Conservation (phyloP, 2,888 invertebrate genomes). For the Sinohyriopsis cumingii region DNA sequence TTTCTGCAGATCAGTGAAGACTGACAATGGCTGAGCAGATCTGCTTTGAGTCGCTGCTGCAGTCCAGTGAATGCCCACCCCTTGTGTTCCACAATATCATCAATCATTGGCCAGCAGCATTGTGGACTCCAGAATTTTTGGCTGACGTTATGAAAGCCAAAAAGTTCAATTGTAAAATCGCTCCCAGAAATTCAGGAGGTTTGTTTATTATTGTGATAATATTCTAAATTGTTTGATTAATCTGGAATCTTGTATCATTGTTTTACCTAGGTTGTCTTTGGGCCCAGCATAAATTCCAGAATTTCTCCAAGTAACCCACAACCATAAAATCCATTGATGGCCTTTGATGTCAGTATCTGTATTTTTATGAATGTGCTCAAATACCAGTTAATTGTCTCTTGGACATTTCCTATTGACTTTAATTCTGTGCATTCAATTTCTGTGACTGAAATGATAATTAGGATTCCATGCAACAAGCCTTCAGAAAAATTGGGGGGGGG, state of each 20-base stretch:
- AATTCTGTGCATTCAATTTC: background rate
- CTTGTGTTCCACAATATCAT: constrained; percentile 36
- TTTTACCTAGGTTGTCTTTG: no score
- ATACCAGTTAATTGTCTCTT: constrained; percentile 1
- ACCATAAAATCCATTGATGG: no score
- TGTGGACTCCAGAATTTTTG: constrained; percentile 56
- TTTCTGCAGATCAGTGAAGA: no score
- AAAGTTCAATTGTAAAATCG: constrained; percentile 54
- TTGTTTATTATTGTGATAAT: background rate
- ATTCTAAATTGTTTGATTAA: background rate
- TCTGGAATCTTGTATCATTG: background rate
- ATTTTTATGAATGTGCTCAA: background rate
- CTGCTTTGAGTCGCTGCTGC: background rate
- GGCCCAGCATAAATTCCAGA: no score
- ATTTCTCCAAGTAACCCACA: no score
- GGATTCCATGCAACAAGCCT: no score
- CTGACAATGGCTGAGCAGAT: no score
- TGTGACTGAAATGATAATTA: no score
- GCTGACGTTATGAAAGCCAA: constrained; percentile 39
- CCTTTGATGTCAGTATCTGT: background rate
- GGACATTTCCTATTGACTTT: background rate
- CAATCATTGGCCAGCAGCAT: constrained; percentile 48
- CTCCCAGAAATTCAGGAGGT: constrained; percentile 23
- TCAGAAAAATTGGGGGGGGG: no score
- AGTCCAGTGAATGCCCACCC: constrained; percentile 22